phyloP scores from a whole-genome alignment of 2,888 invertebrate species.

The Panorpa germanica region DNA sequence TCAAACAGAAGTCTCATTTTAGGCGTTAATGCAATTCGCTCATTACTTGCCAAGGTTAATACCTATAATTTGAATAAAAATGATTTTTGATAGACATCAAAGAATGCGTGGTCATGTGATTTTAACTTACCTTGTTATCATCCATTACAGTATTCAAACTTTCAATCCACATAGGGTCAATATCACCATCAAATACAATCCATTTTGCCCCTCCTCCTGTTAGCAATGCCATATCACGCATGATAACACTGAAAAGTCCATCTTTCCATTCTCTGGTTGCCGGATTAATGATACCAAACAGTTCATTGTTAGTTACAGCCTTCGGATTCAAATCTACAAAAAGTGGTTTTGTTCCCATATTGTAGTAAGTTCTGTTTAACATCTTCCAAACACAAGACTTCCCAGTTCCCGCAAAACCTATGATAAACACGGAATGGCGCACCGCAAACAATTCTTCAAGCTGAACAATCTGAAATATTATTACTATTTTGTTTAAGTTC shows the following conservation, averaged over 20 bases:
- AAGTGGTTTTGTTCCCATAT: slow-evolving; percentile 63
- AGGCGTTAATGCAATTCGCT: slow-evolving; percentile 77
- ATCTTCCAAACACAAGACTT: slow-evolving; percentile 90
- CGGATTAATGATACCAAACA: slow-evolving; percentile 88
- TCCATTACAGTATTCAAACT: slow-evolving; percentile 94
- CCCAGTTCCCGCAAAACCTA: slow-evolving; percentile 76
- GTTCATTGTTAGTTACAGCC: slow-evolving; percentile 87
- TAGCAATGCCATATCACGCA: slow-evolving; percentile 86
- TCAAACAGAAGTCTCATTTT: slow-evolving; percentile 87
- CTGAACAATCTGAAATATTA: slow-evolving; percentile 52
- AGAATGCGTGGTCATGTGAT: slow-evolving; percentile 2
- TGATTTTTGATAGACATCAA: slow-evolving; percentile 7
- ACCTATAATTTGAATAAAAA: slow-evolving; percentile 26
- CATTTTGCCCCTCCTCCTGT: slow-evolving; percentile 74
- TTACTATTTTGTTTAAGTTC: slow-evolving; percentile 1
- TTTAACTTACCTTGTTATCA: slow-evolving; percentile 63
- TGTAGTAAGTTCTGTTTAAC: slow-evolving; percentile 60
- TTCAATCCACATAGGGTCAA: slow-evolving; percentile 98
- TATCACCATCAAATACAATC: slow-evolving; percentile 91
- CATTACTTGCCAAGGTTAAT: slow-evolving; percentile 82
- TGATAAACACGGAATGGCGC: slow-evolving; percentile 80
- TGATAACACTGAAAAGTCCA: slow-evolving; percentile 81
- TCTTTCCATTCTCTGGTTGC: slow-evolving; percentile 84
- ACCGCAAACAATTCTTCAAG: slow-evolving; percentile 85
- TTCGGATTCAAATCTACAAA: slow-evolving; percentile 90